Conservation (phyloP, 1,140 invertebrate genomes). For the Drosophila truncata region DNA sequence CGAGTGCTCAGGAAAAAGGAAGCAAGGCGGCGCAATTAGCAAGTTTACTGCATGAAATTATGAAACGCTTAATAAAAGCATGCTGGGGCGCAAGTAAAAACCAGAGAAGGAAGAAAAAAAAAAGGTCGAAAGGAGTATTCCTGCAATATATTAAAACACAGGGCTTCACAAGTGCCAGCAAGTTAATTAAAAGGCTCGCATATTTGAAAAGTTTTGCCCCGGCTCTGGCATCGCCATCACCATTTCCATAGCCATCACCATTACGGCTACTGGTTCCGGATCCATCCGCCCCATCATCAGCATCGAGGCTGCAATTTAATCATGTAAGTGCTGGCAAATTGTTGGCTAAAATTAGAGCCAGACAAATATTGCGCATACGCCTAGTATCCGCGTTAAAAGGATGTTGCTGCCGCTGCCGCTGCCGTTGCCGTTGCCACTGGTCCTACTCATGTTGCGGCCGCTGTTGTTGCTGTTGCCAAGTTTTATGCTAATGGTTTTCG, state of each 20-base stretch:
- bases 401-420: conserved; percentile 32
- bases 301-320: conserved; percentile 72
- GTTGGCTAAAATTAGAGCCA: conserved; percentile 82
- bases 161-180: conserved; percentile 52
- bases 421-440: conserved; percentile 4
- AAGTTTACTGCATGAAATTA: conserved; percentile 84
- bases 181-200: conserved; percentile 80
- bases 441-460: conserved; percentile 33
- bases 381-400: conserved; percentile 70
- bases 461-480: conserved; percentile 70
- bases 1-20: conserved; percentile 68
- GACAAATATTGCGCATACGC: conserved; percentile 82
- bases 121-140: conserved; percentile 30
- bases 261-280: conserved; percentile 22
- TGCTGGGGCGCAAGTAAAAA: conserved; percentile 6
- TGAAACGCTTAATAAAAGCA: conserved; percentile 78
- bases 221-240: conserved; percentile 15
- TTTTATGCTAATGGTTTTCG: conserved; percentile 84
- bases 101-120: conserved; percentile 13
- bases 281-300: conserved; percentile 28
- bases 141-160: conserved; percentile 52
- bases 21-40: conserved; percentile 75
- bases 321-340: conserved; percentile 83
- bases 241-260: conserved; percentile 30
- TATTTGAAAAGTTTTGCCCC: conserved; percentile 75